Conservation (phyloP, 2,113 vertebrate genomes). For the Melospiza melodia region DNA sequence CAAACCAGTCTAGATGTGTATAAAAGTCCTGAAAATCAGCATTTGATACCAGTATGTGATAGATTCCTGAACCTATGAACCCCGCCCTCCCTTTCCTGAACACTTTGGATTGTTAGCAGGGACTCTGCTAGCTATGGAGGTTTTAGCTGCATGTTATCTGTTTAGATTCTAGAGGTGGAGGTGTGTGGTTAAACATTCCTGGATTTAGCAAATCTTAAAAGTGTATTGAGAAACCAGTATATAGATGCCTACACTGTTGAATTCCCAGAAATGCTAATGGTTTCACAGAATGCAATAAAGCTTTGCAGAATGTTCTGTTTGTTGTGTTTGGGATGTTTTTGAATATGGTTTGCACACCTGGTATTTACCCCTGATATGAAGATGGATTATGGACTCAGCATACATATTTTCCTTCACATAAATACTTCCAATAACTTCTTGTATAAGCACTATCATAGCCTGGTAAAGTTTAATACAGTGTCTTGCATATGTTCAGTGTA, state of each 20-base stretch:
- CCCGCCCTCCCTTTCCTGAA: background rate
- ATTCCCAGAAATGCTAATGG: background rate
- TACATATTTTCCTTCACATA: background rate
- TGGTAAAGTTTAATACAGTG: background rate
- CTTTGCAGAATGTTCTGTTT: background rate
- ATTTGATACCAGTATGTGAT: background rate
- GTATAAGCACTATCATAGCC: background rate
- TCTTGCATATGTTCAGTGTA: background rate
- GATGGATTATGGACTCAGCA: background rate
- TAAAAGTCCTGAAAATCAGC: background rate
- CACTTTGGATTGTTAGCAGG: background rate
- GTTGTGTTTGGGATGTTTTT: background rate
- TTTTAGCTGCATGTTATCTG: background rate
- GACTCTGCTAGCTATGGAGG: background rate
- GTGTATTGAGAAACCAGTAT: background rate
- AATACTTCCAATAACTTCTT: background rate
- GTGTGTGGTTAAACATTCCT: background rate
- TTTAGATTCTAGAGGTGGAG: background rate
- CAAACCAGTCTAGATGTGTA: background rate
- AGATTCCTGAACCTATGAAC: background rate
- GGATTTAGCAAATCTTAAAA: background rate
- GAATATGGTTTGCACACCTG: background rate
- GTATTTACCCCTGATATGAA: background rate
- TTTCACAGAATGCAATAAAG: background rate
- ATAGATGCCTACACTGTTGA: background rate